phyloP scores from a whole-genome alignment of 2,888 invertebrate genomes.

The Epirrhoe tristata region DNA sequence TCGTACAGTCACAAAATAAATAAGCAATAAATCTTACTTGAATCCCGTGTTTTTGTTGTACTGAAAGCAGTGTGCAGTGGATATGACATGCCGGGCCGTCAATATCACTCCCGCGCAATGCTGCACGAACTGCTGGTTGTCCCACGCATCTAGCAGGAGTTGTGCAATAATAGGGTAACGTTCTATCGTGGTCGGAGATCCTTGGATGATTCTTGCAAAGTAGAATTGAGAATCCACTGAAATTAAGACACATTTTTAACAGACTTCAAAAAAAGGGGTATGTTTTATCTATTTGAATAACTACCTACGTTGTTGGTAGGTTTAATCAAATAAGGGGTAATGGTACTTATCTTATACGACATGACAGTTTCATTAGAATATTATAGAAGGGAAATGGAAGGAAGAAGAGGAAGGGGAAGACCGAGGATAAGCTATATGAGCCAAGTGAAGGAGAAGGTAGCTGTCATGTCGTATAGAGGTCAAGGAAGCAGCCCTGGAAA shows the following conservation, averaged over 20 bases:
- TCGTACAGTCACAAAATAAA: too few species aligned
- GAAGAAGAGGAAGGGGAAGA: too few species aligned
- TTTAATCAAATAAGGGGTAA: too few species aligned
- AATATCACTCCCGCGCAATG: slow-evolving; percentile 77
- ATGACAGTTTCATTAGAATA: too few species aligned
- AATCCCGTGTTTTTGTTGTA: slow-evolving; percentile 65
- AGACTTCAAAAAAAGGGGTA: too few species aligned
- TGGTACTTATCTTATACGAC: neutral
- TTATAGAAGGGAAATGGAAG: too few species aligned
- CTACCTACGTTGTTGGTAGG: too few species aligned
- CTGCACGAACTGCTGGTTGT: slow-evolving; percentile 65
- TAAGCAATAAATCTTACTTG: slow-evolving; percentile 62
- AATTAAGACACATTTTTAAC: neutral
- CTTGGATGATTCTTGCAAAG: slow-evolving; percentile 68
- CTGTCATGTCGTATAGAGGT: too few species aligned
- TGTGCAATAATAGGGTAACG: slow-evolving; percentile 73
- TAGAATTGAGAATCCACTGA: slow-evolving; percentile 54
- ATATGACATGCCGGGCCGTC: slow-evolving; percentile 72
- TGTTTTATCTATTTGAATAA: too few species aligned
- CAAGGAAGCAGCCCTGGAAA: too few species aligned
- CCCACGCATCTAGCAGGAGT: slow-evolving; percentile 71
- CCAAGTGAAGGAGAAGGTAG: too few species aligned
- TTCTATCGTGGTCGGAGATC: slow-evolving; percentile 67
- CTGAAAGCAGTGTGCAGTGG: slow-evolving; percentile 78
- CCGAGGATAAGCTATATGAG: too few species aligned